These are phyloP conservation scores for Papilio machaon DNA, from an alignment of 1,140 invertebrate species.

Conservation along the genomic window DNA sequence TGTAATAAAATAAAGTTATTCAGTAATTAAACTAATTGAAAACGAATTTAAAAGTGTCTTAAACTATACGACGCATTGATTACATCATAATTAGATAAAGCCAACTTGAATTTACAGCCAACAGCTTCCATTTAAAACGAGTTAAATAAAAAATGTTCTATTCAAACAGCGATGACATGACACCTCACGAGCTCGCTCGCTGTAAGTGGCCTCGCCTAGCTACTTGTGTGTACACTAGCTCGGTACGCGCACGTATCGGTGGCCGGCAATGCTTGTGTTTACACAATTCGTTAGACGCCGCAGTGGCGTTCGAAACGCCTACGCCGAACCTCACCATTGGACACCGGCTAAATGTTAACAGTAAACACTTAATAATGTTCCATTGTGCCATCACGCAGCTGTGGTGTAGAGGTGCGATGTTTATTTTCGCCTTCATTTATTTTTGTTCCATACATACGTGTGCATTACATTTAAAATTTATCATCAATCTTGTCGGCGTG, in stretches of 20 bases:
- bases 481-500: slow-evolving; percentile 63
- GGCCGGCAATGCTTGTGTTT: slow-evolving; percentile 63
- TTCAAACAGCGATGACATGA: slow-evolving; percentile 57
- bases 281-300: slow-evolving; percentile 71
- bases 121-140: slow-evolving; percentile 9
- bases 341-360: slow-evolving; percentile 61
- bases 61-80: neutral
- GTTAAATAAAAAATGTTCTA: slow-evolving; percentile 43
- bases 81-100: neutral
- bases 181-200: slow-evolving; percentile 49
- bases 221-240: slow-evolving; percentile 64
- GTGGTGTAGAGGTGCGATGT: neutral
- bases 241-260: slow-evolving; percentile 60
- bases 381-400: slow-evolving; percentile 47
- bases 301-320: slow-evolving; percentile 58
- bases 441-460: slow-evolving; percentile 28
- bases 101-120: slow-evolving; percentile 2
- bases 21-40: slow-evolving; percentile 6
- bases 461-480: slow-evolving; percentile 46
- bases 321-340: slow-evolving; percentile 59
- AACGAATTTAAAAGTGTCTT: slow-evolving; percentile 5
- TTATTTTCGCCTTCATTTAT: slow-evolving; percentile 24
- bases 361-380: slow-evolving; percentile 60
- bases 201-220: slow-evolving; percentile 58
- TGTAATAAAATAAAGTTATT: neutral